Conservation (phyloP, 2,113 vertebrate species). For the Thryonomys swinderianus region DNA sequence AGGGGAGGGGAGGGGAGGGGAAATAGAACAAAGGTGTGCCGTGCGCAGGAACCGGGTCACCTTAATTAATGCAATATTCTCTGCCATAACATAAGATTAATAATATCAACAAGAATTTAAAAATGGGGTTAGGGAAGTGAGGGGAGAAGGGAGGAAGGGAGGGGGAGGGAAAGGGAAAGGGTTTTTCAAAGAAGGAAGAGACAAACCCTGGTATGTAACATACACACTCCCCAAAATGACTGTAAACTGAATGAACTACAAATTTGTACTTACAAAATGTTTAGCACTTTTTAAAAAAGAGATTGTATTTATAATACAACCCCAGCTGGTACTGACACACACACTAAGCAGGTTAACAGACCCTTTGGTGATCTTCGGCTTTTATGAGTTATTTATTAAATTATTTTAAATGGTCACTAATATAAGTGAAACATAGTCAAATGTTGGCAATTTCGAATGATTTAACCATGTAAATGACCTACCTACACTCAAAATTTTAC, state of each 20-base stretch:
- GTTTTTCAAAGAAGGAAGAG: background rate
- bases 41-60: background rate
- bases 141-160: background rate
- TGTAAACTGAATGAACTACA: background rate
- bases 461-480: slow-evolving; percentile 19
- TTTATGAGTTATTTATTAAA: background rate
- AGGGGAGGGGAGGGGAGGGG: background rate
- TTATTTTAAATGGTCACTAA: background rate
- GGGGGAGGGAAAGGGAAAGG: background rate
- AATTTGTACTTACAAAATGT: background rate
- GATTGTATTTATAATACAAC: background rate
- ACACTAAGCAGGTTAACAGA: background rate
- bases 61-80: too few relatives aligned
- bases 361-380: background rate
- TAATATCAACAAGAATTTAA: background rate
- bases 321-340: background rate
- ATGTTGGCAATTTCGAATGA: background rate
- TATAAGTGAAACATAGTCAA: background rate
- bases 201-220: background rate
- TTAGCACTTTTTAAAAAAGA: background rate
- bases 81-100: background rate
- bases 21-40: background rate
- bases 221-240: background rate
- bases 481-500: background rate
- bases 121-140: background rate